A percentile compares a stretch with the other conserved stretches of the same genome.
These are phyloP conservation scores for Folsomia candida DNA, from an alignment of 2,888 invertebrate genomes.

Conservation along the genomic window DNA sequence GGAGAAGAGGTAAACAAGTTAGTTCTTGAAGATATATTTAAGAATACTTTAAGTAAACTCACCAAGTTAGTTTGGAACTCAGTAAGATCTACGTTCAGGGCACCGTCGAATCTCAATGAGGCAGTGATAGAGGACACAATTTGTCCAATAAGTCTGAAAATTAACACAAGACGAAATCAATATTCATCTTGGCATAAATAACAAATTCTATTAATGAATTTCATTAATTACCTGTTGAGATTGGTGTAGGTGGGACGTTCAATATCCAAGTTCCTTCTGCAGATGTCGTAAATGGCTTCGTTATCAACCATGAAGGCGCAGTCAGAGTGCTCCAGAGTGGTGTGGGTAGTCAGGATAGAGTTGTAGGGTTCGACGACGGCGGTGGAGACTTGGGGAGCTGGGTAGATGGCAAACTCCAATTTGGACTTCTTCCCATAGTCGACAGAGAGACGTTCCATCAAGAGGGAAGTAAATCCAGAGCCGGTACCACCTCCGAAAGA, in stretches of 20 bases:
- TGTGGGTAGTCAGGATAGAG: constrained; percentile 85
- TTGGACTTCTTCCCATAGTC: constrained; percentile 86
- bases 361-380: constrained; percentile 69
- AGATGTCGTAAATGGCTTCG: constrained; percentile 69
- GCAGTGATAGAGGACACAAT: constrained; percentile 83
- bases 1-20: no score
- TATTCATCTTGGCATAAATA: constrained; percentile 93
- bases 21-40: no score
- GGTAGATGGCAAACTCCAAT: constrained; percentile 83
- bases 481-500: constrained; percentile 84
- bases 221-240: constrained; percentile 85
- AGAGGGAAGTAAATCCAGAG: constrained; percentile 81
- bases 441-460: constrained; percentile 79
- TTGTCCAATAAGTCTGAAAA: constrained; percentile 89
- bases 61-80: constrained; percentile 58
- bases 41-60: no score
- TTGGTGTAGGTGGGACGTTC: constrained; percentile 96
- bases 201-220: constrained; percentile 94
- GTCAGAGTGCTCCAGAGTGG: constrained; percentile 79
- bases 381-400: constrained; percentile 68
- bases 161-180: constrained; percentile 86
- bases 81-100: constrained; percentile 68
- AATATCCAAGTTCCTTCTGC: constrained; percentile 75
- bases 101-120: constrained; percentile 88
- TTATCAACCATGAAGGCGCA: constrained; percentile 95